A percentile compares a stretch with the other conserved stretches of the same genome.
Conservation (phyloP, 2,888 invertebrate species). For the Drosophila putrida region DNA sequence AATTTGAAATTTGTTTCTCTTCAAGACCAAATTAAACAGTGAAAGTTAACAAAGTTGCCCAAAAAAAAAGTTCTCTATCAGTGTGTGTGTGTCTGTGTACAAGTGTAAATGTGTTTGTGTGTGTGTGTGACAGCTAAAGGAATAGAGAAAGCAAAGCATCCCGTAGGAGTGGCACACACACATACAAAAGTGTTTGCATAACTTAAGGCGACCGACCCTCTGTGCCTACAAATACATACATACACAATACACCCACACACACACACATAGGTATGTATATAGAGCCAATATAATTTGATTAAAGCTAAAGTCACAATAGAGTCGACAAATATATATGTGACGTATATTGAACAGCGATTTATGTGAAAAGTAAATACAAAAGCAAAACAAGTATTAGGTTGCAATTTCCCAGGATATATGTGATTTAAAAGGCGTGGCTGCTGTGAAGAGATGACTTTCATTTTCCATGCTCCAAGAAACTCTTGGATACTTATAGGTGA, state of each 20-base stretch:
- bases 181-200: constrained; percentile 76
- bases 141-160: constrained; percentile 77
- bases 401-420: neutral
- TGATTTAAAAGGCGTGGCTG: constrained; percentile 63
- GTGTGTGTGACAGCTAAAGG: constrained; percentile 59
- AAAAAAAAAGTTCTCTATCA: constrained; percentile 49
- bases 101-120: constrained; percentile 19
- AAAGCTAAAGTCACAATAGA: constrained; percentile 30
- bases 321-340: constrained; percentile 22
- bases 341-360: constrained; percentile 13
- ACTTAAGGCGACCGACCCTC: constrained; percentile 57
- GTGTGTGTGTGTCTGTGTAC: constrained; percentile 23
- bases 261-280: constrained; percentile 4
- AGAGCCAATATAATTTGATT: constrained; percentile 54
- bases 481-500: too few species aligned
- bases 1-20: constrained; percentile 30
- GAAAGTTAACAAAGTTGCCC: constrained; percentile 29
- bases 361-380: constrained; percentile 30
- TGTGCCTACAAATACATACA: constrained; percentile 22
- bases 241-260: constrained; percentile 1
- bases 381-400: constrained; percentile 4
- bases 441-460: neutral
- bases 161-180: constrained; percentile 71
- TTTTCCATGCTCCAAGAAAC: constrained; percentile 3
- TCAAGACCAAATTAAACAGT: constrained; percentile 30